Base-by-base conservation (phyloP, 2,888 invertebrate genomes). In the Leuctra nigra region DNA sequence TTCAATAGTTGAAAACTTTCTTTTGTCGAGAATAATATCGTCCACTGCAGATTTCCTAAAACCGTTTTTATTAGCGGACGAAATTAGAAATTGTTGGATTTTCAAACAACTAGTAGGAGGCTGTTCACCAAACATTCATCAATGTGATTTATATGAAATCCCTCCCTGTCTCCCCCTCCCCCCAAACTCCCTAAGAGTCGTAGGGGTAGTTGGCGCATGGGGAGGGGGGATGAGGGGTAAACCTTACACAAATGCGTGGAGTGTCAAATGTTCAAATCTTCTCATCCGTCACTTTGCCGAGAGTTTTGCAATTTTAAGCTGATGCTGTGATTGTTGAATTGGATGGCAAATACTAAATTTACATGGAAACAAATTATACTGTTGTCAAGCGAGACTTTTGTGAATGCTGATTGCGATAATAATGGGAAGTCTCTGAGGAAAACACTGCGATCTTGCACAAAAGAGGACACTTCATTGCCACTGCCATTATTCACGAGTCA, bases 191-290 rank as follows among this genome's bases (percentile, higher is more conserved):
- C 29, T 11, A 4, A 36, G 36, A 3, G 36, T 36, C 36, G 36
- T n/a, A n/a, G n/a, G 13, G n/a, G 36, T 9, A 18, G 41, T 41
- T n/a, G 11, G 47, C 4, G 29, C 16, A 2, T 52, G 50, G 18
- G 24, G 47, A 4, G 35, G 29, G 57, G 22, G 20, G 50, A 24
- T 44, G 24, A 24, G 54, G 24, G 33, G 13, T 36, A 38, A 53
- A 53, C 57, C 29, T n/a, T 52, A 57, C 38, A 57, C 57, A 57
- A 53, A 48, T 46, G 57, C 47, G 29, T 53, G 20, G 57, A 47
- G 48, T 57, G 57, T 57, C 57, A 57, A 48, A 57, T 54, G 57
- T 57, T 35, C 54, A 57, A 47, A 57, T 54, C 57, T 53, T 57
- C 53, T 57, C 57, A 57, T 57, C 57, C 53, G 57, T 57, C 57